A percentile compares a stretch with the other conserved stretches of the same genome.
phyloP scores from a whole-genome alignment of 2,888 invertebrate species.

The Fragum sueziense region DNA sequence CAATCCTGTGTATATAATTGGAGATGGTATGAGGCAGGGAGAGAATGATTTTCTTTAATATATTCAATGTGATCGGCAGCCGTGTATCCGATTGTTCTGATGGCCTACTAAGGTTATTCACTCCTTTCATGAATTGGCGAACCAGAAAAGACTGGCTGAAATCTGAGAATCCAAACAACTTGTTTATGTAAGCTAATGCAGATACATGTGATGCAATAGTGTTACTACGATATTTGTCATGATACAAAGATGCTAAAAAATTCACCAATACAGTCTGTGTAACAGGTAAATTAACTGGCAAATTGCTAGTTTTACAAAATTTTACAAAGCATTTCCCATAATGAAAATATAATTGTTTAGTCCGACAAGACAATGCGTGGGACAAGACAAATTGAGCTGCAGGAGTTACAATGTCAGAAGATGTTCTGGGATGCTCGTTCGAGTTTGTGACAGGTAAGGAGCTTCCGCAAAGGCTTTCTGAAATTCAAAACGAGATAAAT shows the following conservation, averaged over 20 bases:
- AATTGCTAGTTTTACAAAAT: background rate
- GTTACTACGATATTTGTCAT: background rate
- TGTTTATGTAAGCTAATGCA: too few species aligned
- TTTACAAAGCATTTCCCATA: background rate
- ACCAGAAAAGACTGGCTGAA: too few species aligned
- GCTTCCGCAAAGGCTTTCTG: too few species aligned
- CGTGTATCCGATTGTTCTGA: background rate
- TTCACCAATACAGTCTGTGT: background rate
- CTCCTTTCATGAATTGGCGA: too few species aligned
- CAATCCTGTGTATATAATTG: background rate
- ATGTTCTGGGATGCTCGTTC: constrained; percentile 13
- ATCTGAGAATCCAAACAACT: constrained; percentile 6
- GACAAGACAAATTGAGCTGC: background rate
- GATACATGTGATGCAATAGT: constrained; percentile 9
- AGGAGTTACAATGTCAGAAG: background rate
- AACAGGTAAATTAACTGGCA: background rate
- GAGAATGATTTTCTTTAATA: background rate
- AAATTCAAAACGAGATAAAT: constrained; percentile 15
- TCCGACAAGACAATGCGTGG: background rate
- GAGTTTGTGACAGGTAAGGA: too few species aligned
- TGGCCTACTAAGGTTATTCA: background rate
- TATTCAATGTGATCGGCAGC: background rate
- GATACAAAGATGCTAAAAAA: background rate
- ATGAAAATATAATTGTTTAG: background rate
- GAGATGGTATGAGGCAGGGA: background rate